Conservation (phyloP, 2,797 vertebrate species). For the Notolepis coatsorum region DNA sequence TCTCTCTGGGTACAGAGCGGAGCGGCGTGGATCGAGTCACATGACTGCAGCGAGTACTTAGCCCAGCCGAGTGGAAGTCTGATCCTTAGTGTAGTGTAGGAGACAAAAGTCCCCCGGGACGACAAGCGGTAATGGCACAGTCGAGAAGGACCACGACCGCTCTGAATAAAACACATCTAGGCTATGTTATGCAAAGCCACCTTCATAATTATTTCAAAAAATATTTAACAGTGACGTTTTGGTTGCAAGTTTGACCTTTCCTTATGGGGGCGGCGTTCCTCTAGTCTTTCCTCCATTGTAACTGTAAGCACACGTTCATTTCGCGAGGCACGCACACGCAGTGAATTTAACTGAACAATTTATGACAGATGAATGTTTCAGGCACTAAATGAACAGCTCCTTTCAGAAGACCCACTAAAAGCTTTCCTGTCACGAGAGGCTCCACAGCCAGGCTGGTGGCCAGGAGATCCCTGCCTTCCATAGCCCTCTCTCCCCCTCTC, state of each 20-base stretch:
- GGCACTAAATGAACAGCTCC: conserved; percentile 46
- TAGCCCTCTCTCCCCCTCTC: background rate
- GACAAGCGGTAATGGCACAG: conserved; percentile 61
- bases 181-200: conserved; percentile 21
- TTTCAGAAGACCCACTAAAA: conserved; percentile 54
- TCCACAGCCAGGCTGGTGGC: conserved; percentile 24
- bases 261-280: conserved; percentile 4
- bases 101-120: conserved; percentile 62
- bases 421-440: conserved; percentile 48
- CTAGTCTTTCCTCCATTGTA: conserved; percentile 14
- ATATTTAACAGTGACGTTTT: conserved; percentile 31
- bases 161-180: conserved; percentile 63
- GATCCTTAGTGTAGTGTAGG: conserved; percentile 56
- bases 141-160: conserved; percentile 56
- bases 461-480: conserved; percentile 26
- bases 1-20: too few relatives aligned
- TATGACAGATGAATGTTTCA: conserved; percentile 41
- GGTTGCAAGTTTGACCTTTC: conserved; percentile 15
- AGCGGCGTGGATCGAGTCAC: too few relatives aligned
- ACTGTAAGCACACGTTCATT: conserved; percentile 6
- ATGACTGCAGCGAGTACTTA: conserved; percentile 63
- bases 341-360: conserved; percentile 41
- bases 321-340: conserved; percentile 3
- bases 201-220: conserved; percentile 32
- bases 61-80: conserved; percentile 65